Evolutionary conservation across 2,888 invertebrate genomes (phyloP), one percentile per base, ranked within the genome.

Genomic region (Tenthredo distinguenda): DNA sequence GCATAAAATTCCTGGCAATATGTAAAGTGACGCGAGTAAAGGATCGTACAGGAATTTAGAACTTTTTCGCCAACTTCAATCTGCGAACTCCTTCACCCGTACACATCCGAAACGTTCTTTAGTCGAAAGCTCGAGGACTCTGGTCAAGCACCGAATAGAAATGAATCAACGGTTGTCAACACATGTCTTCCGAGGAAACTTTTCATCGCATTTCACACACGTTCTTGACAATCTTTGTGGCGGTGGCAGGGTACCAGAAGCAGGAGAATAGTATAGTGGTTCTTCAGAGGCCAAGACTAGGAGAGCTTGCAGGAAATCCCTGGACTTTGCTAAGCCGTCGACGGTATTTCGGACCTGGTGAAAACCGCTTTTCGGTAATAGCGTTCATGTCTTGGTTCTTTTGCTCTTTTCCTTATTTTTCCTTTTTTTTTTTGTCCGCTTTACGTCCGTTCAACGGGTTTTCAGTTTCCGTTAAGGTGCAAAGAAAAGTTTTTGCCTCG

Each of bases 401-500:
- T 31, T 15, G 26, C 5, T 50, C 2, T 2, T 50, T 50, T 18
- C 0, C 0, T 15, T 18, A 5, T 1, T 50, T n/a, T 6, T 50
- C 1, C n/a, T 50, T n/a, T 1, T n/a, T 5, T 4, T 40, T 72
- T 72, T n/a, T 26, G 74, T 21, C 74, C 3, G 6, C 43, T 74
- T 21, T 26, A n/a, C 74, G 26, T 43, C 74, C 37, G 74, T 21
- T 21, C 74, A 15, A 21, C 31, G 74, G 43, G 43, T 43, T 74
- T 74, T 43, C 9, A 43, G 43, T 74, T 37, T 74, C 74, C 74
- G 74, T 43, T 74, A 43, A 26, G 74, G n/a, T 7, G 43, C 74
- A 12, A 26, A 43, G 43, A 40, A 74, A 74, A 74, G 74, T 74
- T 43, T 5, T 34, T 2, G 15, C 74, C 31, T 74, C 15, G 21